Conservation (phyloP, 1,140 invertebrate species). For the Eubasilissa regina region DNA sequence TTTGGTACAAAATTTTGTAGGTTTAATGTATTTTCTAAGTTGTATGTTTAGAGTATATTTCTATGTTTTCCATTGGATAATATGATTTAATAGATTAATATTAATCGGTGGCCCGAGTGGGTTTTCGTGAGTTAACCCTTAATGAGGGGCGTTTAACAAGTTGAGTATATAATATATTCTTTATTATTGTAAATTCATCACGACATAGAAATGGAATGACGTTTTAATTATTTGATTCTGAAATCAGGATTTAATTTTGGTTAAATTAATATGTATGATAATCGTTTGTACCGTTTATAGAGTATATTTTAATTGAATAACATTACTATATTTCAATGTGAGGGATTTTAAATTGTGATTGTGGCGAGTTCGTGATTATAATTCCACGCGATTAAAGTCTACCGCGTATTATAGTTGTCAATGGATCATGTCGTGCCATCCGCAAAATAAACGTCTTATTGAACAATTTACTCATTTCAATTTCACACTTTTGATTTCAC, state of each 20-base stretch:
- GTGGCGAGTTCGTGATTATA: no score
- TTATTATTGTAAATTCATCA: background rate
- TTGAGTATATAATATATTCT: background rate
- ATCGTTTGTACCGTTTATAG: no score
- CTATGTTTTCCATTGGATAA: constrained; percentile 7
- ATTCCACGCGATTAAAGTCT: no score
- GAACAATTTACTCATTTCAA: no score
- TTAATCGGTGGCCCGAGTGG: no score
- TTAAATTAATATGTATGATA: no score
- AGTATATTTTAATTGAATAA: no score
- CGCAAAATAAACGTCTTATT: background rate
- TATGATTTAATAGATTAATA: constrained; percentile 4
- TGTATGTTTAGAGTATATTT: background rate
- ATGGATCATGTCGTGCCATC: background rate
- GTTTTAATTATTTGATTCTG: background rate
- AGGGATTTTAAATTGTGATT: no score
- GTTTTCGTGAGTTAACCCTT: no score
- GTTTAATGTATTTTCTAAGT: constrained; percentile 18
- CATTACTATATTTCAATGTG: no score
- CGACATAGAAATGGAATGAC: background rate
- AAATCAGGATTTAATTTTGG: background rate
- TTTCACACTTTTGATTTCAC: background rate
- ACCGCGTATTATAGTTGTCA: background rate
- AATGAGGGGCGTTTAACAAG: no score
- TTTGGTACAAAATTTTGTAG: constrained; percentile 16